Evolutionary conservation across 2,113 vertebrate genomes (phyloP), one percentile per base, ranked within the genome.

Genomic region (Chrysochloris asiatica): DNA sequence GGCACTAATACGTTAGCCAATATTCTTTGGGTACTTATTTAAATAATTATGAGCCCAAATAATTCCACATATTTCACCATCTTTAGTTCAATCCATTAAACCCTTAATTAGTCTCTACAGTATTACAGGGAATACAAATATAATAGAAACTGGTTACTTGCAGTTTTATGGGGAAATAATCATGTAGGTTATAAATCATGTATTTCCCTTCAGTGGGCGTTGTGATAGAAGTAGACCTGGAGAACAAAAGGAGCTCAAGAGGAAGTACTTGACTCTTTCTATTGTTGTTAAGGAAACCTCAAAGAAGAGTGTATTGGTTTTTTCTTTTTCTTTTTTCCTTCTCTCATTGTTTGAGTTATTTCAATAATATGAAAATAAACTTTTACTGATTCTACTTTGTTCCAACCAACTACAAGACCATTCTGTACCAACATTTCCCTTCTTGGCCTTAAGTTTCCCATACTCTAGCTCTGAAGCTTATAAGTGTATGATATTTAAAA

Each of bases 21-120:
- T 69, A 79, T 83, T 83, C 38, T 84, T 91, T 59, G 14, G 63
- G 24, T 76, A 61, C 43, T 36, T 84, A 45, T 76, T 92, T 95
- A 79, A 30, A 72, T 67, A 76, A 16, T 50, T 92, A 50, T 45
- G 8, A 88, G 30, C 13, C 13, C 36, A 76, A 4, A 19, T 59
- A 92, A 50, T 33, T n/a, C 6, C n/a, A 93, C 9, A 69, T 28
- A 89, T 56, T 77, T 86, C 77, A 30, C 5, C 30, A 89, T 76
- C 73, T 61, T 63, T 43, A 78, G 13, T 52, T 88, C 45, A 83
- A 83, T 16, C 2, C 2, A 69, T 75, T 76, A 75, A 78, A 82
- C 16, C 67, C 26, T 52, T 88, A 14, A 11, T 26, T 67, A 56
- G 8, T 69, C 30, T 78, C 52, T 83, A 45, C 45, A 28, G 7